Evolutionary conservation across 2,888 invertebrate genomes (phyloP).

Genomic region (Hedya salicella): DNA sequence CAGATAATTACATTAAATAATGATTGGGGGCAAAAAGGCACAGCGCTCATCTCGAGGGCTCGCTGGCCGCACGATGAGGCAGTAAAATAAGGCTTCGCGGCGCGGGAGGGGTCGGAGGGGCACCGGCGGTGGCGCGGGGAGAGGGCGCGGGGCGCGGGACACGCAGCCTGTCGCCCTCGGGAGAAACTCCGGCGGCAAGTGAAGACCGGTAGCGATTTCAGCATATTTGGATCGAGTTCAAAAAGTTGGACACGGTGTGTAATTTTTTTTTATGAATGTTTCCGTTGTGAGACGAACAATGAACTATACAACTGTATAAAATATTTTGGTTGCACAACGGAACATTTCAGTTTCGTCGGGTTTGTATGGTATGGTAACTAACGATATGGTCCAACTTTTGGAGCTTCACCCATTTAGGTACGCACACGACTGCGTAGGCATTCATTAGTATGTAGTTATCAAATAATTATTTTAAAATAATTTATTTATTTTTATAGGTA

Average conservation of each 20-base stretch:
- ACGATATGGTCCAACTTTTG: too few relatives aligned
- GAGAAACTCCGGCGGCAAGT: conserved; percentile 45
- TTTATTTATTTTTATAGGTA: too few relatives aligned
- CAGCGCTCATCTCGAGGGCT: conserved; percentile 78
- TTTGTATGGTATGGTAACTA: too few relatives aligned
- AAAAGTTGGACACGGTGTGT: not conserved
- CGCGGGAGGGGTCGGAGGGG: conserved; percentile 48
- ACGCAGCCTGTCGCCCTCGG: conserved; percentile 52
- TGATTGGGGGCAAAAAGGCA: conserved; percentile 74
- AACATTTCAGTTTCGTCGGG: too few relatives aligned
- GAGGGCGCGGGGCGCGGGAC: conserved; percentile 42
- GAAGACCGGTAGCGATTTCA: conserved; percentile 54
- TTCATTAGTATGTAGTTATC: too few relatives aligned
- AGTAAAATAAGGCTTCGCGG: conserved; percentile 72
- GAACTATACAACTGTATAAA: too few relatives aligned
- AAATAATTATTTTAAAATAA: too few relatives aligned
- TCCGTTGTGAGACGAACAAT: too few relatives aligned
- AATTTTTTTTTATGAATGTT: not conserved
- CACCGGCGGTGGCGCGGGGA: conserved; percentile 45
- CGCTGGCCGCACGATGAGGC: conserved; percentile 61
- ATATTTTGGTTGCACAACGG: too few relatives aligned
- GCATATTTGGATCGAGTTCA: not conserved
- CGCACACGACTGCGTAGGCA: too few relatives aligned
- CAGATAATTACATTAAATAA: conserved; percentile 83
- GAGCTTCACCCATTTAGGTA: too few relatives aligned